These are phyloP conservation scores for Acrossocheilus wenchowensis DNA, from an alignment of 2,797 vertebrate genomes.

Conservation along the genomic window DNA sequence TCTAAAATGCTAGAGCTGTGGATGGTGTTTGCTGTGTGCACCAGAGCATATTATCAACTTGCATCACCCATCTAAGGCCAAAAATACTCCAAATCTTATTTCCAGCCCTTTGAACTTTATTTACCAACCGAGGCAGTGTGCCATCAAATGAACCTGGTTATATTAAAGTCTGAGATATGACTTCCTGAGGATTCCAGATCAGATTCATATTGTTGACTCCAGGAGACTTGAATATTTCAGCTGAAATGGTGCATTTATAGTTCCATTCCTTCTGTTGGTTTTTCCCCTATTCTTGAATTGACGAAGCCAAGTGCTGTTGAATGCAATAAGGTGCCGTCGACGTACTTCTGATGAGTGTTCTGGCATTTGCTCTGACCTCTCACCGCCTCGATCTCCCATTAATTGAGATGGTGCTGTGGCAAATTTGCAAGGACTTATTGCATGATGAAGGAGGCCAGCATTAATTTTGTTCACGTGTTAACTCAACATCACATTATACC, in stretches of 20 bases:
- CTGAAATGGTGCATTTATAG: neutral
- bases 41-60: constrained; percentile 20
- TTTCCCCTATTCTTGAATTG: neutral
- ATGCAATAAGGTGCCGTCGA: constrained; percentile 18
- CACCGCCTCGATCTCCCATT: constrained; percentile 12
- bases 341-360: constrained; percentile 25
- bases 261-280: neutral
- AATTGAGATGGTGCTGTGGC: constrained; percentile 26
- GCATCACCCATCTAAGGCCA: constrained; percentile 28
- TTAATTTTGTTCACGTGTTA: constrained; percentile 1
- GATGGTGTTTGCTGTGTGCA: constrained; percentile 4
- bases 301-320: constrained; percentile 6
- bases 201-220: neutral
- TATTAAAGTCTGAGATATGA: constrained; percentile 14
- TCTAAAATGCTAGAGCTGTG: neutral
- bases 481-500: neutral
- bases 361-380: constrained; percentile 43
- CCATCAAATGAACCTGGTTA: constrained; percentile 25
- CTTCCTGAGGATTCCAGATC: constrained; percentile 19
- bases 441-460: neutral
- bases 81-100: constrained; percentile 36
- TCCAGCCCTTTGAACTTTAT: constrained; percentile 45
- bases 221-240: constrained; percentile 4
- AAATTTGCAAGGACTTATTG: constrained; percentile 37
- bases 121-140: constrained; percentile 2